These are phyloP conservation scores for Menura novaehollandiae DNA, from an alignment of 2,113 vertebrate species.

Conservation along the genomic window DNA sequence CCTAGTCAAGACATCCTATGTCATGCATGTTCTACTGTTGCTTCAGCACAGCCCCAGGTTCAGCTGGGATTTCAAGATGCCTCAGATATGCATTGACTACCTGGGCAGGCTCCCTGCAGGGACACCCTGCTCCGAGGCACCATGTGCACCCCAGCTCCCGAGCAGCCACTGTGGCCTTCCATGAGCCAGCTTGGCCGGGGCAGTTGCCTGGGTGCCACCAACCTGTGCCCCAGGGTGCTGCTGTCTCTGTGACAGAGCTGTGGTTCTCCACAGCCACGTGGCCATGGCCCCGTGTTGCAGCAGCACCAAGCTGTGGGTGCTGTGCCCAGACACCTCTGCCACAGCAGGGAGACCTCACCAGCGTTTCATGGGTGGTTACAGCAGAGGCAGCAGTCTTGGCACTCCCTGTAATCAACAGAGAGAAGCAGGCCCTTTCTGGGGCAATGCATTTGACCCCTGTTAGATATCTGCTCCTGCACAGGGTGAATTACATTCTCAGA, in stretches of 20 bases:
- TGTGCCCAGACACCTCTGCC: background rate
- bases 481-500: background rate
- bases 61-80: background rate
- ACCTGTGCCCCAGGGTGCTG: fast-evolving
- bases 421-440: background rate
- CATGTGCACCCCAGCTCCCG: fast-evolving
- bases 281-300: fast-evolving
- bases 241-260: background rate
- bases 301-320: background rate
- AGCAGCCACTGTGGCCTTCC: background rate
- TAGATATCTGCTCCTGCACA: background rate
- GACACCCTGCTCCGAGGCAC: background rate
- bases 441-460: background rate
- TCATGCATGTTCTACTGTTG: background rate
- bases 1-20: background rate
- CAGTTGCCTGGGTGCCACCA: background rate
- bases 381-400: background rate
- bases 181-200: background rate
- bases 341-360: background rate
- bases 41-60: background rate
- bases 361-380: background rate
- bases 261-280: fast-evolving
- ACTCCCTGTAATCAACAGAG: background rate
- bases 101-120: background rate
- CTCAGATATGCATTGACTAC: fast-evolving